A percentile compares a stretch with the other conserved stretches of the same genome.
Evolutionary conservation across 23 tunicate genomes (phyloP).

Genomic region (Clavelina lepadiformis): DNA sequence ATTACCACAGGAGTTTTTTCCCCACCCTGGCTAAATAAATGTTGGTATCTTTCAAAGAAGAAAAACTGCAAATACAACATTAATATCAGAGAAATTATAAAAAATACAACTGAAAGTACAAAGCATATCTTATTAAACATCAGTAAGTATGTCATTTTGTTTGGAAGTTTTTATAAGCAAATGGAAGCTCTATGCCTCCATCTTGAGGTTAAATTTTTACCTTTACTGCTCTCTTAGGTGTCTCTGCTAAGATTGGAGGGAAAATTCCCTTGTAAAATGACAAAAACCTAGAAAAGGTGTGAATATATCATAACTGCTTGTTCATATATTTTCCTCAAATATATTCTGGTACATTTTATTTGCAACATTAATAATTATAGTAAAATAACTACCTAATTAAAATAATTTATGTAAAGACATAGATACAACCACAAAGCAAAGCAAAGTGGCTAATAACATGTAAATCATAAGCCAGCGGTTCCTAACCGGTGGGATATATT

Average conservation of each 20-base stretch:
- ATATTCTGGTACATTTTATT: no score
- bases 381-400: no score
- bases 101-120: not conserved
- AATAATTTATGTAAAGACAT: not conserved
- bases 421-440: no score
- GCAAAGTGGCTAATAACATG: no score
- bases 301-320: slow-evolving; percentile 6
- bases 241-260: slow-evolving; percentile 97
- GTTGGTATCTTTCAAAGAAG: slow-evolving; percentile 82
- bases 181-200: not conserved
- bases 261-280: slow-evolving; percentile 97
- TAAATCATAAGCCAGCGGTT: no score
- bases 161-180: not conserved
- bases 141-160: not conserved
- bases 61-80: slow-evolving; percentile 71
- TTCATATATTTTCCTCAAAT: not conserved
- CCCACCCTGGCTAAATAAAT: slow-evolving; percentile 60
- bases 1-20: slow-evolving; percentile 65
- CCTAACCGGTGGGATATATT: no score
- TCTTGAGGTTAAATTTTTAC: slow-evolving; percentile 16
- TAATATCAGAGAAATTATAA: not conserved
- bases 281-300: slow-evolving; percentile 46
- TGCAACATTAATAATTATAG: no score
- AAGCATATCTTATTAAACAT: not conserved
- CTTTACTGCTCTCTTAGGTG: slow-evolving; percentile 97